Evolutionary conservation across 2,888 invertebrate species (phyloP).

Genomic region (Stramonita haemastoma): DNA sequence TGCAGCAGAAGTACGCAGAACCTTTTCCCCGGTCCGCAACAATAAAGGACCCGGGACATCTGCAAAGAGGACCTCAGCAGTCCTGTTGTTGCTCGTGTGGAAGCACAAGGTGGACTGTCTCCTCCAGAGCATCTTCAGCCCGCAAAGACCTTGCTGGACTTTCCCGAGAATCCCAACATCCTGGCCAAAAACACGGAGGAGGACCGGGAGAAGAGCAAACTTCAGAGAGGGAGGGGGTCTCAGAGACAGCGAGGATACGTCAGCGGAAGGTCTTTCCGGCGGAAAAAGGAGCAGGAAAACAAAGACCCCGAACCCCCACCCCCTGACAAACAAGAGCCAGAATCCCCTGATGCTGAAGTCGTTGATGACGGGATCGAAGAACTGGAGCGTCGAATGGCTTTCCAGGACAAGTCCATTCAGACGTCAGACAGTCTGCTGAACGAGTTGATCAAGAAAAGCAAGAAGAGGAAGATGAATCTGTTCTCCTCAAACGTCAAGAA

Average conservation of each 20-base stretch:
- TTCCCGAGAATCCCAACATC: constrained; percentile 25
- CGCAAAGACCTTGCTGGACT: not conserved
- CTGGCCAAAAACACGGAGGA: constrained; percentile 44
- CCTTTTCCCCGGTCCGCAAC: constrained; percentile 47
- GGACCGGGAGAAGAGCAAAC: constrained; percentile 32
- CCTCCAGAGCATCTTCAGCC: constrained; percentile 33
- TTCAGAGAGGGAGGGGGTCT: constrained; percentile 32
- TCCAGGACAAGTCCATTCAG: constrained; percentile 46
- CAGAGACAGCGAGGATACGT: constrained; percentile 48
- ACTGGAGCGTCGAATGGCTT: constrained; percentile 11
- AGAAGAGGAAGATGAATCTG: constrained; percentile 28
- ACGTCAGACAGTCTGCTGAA: constrained; percentile 44
- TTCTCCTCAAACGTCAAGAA: constrained; percentile 37
- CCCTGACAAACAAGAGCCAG: not conserved
- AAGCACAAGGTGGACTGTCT: not conserved
- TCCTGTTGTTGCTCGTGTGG: not conserved
- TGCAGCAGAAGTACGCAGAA: constrained; percentile 51
- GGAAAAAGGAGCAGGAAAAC: constrained; percentile 38
- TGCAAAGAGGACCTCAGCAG: not conserved
- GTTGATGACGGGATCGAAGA: constrained; percentile 20
- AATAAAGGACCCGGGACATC: not conserved
- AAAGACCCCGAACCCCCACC: not conserved
- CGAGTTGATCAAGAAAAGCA: constrained; percentile 41
- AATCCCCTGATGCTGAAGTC: not conserved
- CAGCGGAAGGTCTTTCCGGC: constrained; percentile 44